These are phyloP conservation scores for Camponotus fellah DNA, from an alignment of 2,888 invertebrate genomes.

Conservation along the genomic window DNA sequence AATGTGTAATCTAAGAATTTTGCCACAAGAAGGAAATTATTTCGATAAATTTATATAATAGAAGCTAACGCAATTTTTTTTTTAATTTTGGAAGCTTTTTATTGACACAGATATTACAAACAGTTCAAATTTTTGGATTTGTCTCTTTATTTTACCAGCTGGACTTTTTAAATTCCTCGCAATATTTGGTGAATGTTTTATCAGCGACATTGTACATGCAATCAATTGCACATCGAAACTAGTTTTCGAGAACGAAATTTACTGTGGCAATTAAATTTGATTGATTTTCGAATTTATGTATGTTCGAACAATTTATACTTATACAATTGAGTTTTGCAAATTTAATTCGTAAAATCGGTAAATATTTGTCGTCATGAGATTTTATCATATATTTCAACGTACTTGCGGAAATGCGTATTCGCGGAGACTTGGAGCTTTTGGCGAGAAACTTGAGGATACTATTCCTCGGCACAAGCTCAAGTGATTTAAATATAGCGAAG, in stretches of 20 bases:
- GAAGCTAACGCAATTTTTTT: not conserved
- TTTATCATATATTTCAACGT: conserved; percentile 21
- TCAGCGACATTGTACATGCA: not conserved
- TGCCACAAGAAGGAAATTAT: not conserved
- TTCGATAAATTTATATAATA: not conserved
- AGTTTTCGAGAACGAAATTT: not conserved
- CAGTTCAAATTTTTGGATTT: not conserved
- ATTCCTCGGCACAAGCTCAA: not conserved
- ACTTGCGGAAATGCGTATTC: conserved; percentile 16
- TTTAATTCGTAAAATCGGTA: not conserved
- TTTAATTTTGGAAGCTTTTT: not conserved
- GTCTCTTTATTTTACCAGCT: not conserved
- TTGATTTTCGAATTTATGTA: conserved; percentile 7
- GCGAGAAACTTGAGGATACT: not conserved
- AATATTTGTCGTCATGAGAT: not conserved
- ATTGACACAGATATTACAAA: not conserved
- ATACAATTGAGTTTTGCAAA: conserved; percentile 9
- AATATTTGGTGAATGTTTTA: not conserved
- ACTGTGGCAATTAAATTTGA: conserved; percentile 5
- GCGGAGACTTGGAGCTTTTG: not conserved
- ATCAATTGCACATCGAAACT: not conserved
- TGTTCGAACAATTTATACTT: not conserved
- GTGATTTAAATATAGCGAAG: conserved; percentile 42
- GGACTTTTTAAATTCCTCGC: not conserved
- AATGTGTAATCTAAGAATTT: not conserved